Conservation (phyloP, 2,888 invertebrate genomes). For the Hydropsyche betteni region DNA sequence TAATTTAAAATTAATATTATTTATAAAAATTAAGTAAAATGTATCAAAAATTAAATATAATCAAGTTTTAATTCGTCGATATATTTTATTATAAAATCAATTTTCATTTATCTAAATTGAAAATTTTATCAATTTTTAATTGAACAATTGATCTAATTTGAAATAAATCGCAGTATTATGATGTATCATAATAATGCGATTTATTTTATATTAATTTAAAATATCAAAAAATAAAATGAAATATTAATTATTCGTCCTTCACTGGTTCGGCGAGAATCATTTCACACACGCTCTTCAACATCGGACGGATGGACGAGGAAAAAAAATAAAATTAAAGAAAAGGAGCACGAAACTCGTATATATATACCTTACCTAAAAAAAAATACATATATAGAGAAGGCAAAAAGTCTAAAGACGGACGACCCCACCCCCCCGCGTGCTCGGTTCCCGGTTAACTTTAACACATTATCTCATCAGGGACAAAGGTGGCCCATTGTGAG, state of each 20-base stretch:
- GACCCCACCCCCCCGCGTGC: constrained; percentile 24
- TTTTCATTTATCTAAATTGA: not conserved
- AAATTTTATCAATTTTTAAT: not conserved
- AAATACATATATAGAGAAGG: constrained; percentile 6
- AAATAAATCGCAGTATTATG: too few species aligned
- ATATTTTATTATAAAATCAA: too few species aligned
- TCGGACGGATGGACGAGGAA: constrained; percentile 35
- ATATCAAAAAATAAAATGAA: too few species aligned
- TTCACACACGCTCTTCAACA: constrained; percentile 47
- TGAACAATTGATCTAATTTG: too few species aligned
- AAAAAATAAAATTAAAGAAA: constrained; percentile 35
- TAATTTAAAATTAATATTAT: too few species aligned
- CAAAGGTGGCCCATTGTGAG: constrained; percentile 46
- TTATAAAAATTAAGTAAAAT: too few species aligned
- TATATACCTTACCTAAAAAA: not conserved
- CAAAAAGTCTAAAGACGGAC: constrained; percentile 10
- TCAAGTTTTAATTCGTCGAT: too few species aligned
- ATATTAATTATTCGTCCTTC: not conserved
- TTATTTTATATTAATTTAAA: too few species aligned
- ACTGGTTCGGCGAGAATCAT: constrained; percentile 30
- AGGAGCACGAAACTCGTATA: not conserved
- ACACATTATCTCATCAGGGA: constrained; percentile 49
- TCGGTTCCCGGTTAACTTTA: constrained; percentile 40
- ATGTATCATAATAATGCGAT: too few species aligned
- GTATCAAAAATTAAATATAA: too few species aligned